Base-by-base conservation (phyloP, 2,113 vertebrate species). In the Lepus americanus region DNA sequence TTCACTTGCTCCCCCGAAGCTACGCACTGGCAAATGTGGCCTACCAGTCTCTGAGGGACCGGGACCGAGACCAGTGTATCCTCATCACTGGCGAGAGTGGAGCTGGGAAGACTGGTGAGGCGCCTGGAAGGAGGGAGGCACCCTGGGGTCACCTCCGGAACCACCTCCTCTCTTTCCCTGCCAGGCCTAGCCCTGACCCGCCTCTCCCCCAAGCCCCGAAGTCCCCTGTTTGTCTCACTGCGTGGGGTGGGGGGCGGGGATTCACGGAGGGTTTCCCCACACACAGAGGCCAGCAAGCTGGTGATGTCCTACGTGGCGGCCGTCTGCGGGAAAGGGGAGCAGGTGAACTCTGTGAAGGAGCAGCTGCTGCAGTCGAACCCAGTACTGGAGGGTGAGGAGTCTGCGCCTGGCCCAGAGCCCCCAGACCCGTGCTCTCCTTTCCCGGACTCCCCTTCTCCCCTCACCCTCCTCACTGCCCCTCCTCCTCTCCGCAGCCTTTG, bases 231-330 rank as follows among this genome's bases (percentile, higher is more conserved):
- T 87, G 78, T 73, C 93, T 70, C 33, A n/a, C 29, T 66, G 22
- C 27, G 36, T 59, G 13, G 86, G 85, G 27, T 87, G 36, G 29
- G n/a, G 77, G 39, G 55, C 14, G 9, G 81, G 19, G n/a, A 66
- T 12, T 23, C 92, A 44, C 0, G 0, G 36, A 66, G 19, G 27
- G 33, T 27, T 93, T 97, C 86, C 87, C 97, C 1, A 0, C 85
- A 29, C 22, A 0, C 92, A 99, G 98, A 99, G 98, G 98, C 98
- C 51, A 99, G 98, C 97, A 99, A 99, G 92, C 96, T 98, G 90
- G 98, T 99, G 96, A 99, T 99, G 98, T 98, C 98, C 53, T 99
- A 98, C 0, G 98, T 99, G 98, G 98, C 98, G 0, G 98, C 98
- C 0, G 98, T 98, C 90, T 98, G 98, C 85, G 98, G 98, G 69